Conservation (phyloP, 2,888 invertebrate species). For the Seira ritae region DNA sequence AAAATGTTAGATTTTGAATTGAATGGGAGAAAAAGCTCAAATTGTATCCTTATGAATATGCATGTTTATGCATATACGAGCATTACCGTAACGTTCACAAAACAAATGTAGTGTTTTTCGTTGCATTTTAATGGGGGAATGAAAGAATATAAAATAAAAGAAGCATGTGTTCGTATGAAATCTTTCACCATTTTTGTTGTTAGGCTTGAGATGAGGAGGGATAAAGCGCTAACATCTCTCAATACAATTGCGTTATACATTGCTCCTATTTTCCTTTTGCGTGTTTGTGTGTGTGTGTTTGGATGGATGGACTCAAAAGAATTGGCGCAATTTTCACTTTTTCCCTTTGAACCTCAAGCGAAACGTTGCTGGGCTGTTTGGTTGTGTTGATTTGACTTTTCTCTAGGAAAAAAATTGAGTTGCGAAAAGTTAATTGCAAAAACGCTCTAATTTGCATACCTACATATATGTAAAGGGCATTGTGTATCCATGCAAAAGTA, state of each 20-base stretch:
- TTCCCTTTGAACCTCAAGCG: neutral
- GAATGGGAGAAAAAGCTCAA: neutral
- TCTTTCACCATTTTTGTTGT: no score
- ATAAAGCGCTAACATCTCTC: no score
- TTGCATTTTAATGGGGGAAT: slow-evolving; percentile 18
- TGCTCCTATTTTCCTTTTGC: slow-evolving; percentile 46
- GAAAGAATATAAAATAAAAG: slow-evolving; percentile 2
- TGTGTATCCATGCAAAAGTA: slow-evolving; percentile 1
- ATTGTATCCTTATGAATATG: slow-evolving; percentile 6
- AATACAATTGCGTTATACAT: slow-evolving; percentile 36
- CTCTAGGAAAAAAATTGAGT: slow-evolving; percentile 55
- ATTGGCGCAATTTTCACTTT: slow-evolving; percentile 10
- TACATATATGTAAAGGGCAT: no score
- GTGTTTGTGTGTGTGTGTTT: slow-evolving; percentile 18
- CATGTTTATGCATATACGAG: slow-evolving; percentile 7
- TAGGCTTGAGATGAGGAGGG: no score
- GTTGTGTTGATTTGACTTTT: slow-evolving; percentile 10
- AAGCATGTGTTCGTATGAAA: neutral
- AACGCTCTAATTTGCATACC: slow-evolving; percentile 55
- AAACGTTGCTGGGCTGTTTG: neutral
- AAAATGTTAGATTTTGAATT: slow-evolving; percentile 17
- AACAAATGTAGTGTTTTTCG: slow-evolving; percentile 20
- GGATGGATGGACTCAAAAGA: neutral
- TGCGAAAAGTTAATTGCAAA: slow-evolving; percentile 62
- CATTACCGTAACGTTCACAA: neutral